Conservation (phyloP, 2,888 invertebrate genomes). For the Aquatica leii region DNA sequence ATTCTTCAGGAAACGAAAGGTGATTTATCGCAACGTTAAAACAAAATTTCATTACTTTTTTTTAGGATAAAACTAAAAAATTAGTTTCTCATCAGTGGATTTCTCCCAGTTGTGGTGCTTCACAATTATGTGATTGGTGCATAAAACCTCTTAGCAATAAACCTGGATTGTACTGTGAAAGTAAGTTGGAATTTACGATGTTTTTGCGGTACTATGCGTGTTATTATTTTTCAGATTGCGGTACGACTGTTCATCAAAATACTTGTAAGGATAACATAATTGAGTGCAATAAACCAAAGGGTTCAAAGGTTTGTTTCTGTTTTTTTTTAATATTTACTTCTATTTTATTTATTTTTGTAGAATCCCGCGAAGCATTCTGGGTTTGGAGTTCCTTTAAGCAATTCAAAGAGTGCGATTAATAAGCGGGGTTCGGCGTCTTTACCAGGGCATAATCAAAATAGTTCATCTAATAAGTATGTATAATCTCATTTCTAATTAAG, state of each 20-base stretch:
- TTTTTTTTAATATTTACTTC: slow-evolving; percentile 3
- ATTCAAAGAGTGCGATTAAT: slow-evolving; percentile 55
- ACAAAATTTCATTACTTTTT: neutral
- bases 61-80: slow-evolving; percentile 79
- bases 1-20: slow-evolving; percentile 93
- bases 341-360: slow-evolving; percentile 46
- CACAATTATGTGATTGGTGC: slow-evolving; percentile 80
- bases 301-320: slow-evolving; percentile 64
- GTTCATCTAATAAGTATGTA: slow-evolving; percentile 56
- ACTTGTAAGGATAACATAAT: slow-evolving; percentile 88
- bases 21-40: too few relatives aligned
- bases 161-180: slow-evolving; percentile 84
- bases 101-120: slow-evolving; percentile 69
- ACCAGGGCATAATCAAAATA: slow-evolving; percentile 53
- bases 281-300: slow-evolving; percentile 81
- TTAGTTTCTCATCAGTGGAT: slow-evolving; percentile 78
- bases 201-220: neutral
- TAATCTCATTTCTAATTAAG: neutral
- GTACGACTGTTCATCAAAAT: slow-evolving; percentile 85
- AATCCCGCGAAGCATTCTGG: slow-evolving; percentile 57
- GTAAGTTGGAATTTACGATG: slow-evolving; percentile 63
- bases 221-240: slow-evolving; percentile 70
- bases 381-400: slow-evolving; percentile 56
- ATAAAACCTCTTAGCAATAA: slow-evolving; percentile 80
- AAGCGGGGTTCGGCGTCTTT: slow-evolving; percentile 57